Evolutionary conservation across 2,797 vertebrate genomes (phyloP).

Genomic region (Sebastes baramenuke): DNA sequence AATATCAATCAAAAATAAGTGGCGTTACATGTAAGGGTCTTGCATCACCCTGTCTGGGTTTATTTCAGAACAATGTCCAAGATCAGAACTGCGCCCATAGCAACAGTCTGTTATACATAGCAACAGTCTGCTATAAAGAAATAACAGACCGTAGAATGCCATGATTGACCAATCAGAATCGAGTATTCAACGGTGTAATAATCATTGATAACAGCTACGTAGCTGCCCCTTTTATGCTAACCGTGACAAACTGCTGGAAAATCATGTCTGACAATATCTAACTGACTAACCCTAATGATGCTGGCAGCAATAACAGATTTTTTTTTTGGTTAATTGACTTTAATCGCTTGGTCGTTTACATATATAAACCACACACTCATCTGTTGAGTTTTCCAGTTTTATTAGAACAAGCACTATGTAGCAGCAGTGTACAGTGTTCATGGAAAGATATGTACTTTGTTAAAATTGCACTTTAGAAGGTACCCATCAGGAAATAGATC

Average conservation of each 20-base stretch:
- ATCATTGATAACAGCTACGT: neutral
- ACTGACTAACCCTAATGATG: too few species aligned
- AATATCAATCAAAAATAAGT: neutral
- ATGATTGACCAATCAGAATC: too few species aligned
- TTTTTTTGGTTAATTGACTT: neutral
- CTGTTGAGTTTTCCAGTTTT: slow-evolving; percentile 81
- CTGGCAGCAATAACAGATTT: neutral
- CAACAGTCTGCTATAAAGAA: too few species aligned
- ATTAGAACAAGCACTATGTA: slow-evolving; percentile 95
- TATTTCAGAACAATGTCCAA: too few species aligned
- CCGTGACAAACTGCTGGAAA: neutral
- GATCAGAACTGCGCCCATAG: too few species aligned
- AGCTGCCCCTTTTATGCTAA: neutral
- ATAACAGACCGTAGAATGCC: too few species aligned
- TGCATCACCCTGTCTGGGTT: too few species aligned
- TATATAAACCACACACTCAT: slow-evolving; percentile 33
- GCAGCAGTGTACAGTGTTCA: slow-evolving; percentile 91
- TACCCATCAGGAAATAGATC: slow-evolving; percentile 84
- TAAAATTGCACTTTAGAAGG: slow-evolving; percentile 92
- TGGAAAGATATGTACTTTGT: slow-evolving; percentile 88
- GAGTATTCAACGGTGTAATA: too few species aligned
- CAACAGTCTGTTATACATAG: too few species aligned
- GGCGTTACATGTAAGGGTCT: neutral
- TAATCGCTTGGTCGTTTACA: neutral
- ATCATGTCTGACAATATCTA: neutral